Evolutionary conservation across 2,113 vertebrate genomes (phyloP).

Genomic region (Elanoides forficatus): DNA sequence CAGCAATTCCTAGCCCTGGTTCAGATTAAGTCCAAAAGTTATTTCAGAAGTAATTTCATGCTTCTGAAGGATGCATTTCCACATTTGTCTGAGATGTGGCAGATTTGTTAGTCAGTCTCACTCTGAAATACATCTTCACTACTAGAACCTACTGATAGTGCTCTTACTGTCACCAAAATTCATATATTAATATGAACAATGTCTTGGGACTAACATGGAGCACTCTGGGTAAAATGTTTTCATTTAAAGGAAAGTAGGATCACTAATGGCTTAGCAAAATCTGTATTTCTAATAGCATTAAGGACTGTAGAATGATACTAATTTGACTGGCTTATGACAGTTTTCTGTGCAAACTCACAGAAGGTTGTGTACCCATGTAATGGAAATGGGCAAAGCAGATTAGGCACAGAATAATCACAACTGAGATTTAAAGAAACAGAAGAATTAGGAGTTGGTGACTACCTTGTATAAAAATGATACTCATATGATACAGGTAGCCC

Average conservation of each 20-base stretch:
- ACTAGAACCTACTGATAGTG: neutral
- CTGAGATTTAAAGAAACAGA: neutral
- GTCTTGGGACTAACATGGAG: neutral
- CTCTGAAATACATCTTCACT: neutral
- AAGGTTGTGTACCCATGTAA: no score
- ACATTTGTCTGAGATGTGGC: neutral
- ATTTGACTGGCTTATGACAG: neutral
- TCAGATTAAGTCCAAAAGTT: neutral
- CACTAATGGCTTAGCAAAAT: neutral
- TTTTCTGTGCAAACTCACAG: neutral
- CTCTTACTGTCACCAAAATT: neutral
- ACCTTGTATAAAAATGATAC: neutral
- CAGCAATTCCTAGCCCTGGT: neutral
- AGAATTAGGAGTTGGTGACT: neutral
- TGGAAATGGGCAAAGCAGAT: neutral
- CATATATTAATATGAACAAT: neutral
- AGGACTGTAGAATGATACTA: neutral
- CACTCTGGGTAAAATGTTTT: neutral
- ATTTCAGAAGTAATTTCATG: neutral
- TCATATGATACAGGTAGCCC: neutral
- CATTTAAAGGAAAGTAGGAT: neutral
- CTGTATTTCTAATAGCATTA: neutral
- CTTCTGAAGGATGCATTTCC: neutral
- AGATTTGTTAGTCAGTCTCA: neutral
- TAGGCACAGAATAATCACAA: neutral